Base-by-base conservation (phyloP, 2,888 invertebrate species). In the Spodoptera exigua region DNA sequence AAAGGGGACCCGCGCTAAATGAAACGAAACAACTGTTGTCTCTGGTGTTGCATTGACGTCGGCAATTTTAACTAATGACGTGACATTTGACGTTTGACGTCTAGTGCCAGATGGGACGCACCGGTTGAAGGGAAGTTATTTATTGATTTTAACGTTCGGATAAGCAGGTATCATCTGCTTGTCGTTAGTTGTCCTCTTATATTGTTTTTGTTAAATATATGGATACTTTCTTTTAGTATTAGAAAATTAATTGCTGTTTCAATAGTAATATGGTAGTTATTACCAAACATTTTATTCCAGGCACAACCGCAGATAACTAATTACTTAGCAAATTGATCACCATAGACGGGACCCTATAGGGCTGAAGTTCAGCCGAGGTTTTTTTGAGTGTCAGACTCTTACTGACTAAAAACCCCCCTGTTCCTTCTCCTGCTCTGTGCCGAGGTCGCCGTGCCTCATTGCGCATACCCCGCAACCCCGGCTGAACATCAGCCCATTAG, bases 31-130 rank as follows among this genome's bases (percentile, higher is more conserved):
- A 79, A 74, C 73, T 80, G 79, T 72, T 74, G 63, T 49, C 61
- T 60, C 41, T 54, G 65, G 51, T 59, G 72, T 64, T 67, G 48
- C 77, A 71, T 67, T 79, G 80, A 79, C 78, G 74, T 75, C 80
- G 81, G 78, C 80, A 80, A 82, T 76, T 79, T 76, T 60, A 74
- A 76, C 78, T 82, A 84, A 84, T 83, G 82, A 81, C 71, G 74
- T 81, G 80, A 77, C 49, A 13, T 73, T 77, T 82, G 82, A 79
- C 72, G 69, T 74, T 53, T 71, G 76, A 72, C 70, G 74, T 72
- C 77, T 81, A 64, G 27, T 63, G 64, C 74, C 76, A 80, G 82
- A 82, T 82, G 80, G 63, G 60, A 67, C 70, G 41, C 70, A 64
- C 46, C 64, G 65, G 65, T 63, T 61, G 71, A 70, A 58, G 60